phyloP scores from a whole-genome alignment of 2,797 vertebrate genomes.

The Propithecus deckenii region DNA sequence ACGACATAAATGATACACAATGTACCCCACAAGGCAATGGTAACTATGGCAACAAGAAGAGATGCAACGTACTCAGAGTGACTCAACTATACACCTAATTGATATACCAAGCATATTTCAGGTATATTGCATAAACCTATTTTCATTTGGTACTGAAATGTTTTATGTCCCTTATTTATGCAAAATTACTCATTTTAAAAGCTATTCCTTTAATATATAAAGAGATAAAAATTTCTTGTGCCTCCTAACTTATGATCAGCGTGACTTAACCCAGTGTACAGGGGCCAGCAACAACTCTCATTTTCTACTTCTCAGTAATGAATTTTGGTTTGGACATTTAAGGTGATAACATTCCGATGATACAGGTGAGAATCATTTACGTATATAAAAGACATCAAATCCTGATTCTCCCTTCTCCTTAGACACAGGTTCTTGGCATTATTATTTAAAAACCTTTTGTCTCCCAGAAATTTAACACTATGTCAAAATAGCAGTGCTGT shows the following conservation, averaged over 20 bases:
- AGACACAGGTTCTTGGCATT: background rate
- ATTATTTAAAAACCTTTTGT: background rate
- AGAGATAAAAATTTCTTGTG: background rate
- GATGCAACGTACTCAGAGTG: constrained; percentile 31
- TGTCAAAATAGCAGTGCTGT: background rate
- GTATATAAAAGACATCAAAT: background rate
- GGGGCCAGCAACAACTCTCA: background rate
- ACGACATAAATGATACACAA: constrained; percentile 71
- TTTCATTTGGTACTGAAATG: constrained; percentile 3
- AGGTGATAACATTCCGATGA: background rate
- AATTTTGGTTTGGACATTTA: background rate
- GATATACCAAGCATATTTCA: constrained; percentile 35
- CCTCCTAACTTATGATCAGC: background rate
- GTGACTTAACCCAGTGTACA: background rate
- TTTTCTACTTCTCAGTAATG: background rate
- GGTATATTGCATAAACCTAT: background rate
- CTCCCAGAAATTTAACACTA: background rate
- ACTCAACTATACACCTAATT: constrained; percentile 52
- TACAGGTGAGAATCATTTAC: background rate
- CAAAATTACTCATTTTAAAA: constrained; percentile 49
- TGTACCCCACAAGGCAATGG: constrained; percentile 66
- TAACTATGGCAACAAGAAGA: constrained; percentile 82
- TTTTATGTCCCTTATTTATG: constrained; percentile 14
- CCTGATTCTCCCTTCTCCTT: background rate
- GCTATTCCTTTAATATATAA: constrained; percentile 21